Evolutionary conservation across 2,797 vertebrate species (phyloP).

Genomic region (Chiloscyllium punctatum): DNA sequence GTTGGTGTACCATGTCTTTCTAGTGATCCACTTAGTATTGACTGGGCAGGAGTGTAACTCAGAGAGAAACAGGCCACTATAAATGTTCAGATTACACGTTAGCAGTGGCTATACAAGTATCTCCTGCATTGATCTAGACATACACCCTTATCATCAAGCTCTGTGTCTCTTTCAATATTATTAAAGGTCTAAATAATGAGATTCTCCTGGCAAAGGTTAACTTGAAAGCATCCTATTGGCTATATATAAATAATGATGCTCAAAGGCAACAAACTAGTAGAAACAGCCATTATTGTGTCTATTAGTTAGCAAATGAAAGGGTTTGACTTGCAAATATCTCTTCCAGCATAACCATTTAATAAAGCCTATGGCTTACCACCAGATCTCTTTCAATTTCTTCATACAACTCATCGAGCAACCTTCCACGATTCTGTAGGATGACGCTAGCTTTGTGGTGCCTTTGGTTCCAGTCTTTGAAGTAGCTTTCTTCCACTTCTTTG

Average conservation of each 20-base stretch:
- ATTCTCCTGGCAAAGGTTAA: neutral
- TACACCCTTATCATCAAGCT: neutral
- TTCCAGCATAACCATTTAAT: neutral
- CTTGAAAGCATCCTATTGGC: neutral
- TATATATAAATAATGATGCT: neutral
- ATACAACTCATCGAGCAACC: conserved; percentile 64
- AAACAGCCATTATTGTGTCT: neutral
- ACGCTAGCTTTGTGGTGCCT: conserved; percentile 56
- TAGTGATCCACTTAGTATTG: neutral
- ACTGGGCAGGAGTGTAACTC: neutral
- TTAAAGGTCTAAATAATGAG: neutral
- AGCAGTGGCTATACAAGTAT: neutral
- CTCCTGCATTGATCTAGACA: neutral
- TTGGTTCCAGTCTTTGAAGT: conserved; percentile 65
- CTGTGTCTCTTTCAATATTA: neutral
- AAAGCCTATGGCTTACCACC: conserved; percentile 55
- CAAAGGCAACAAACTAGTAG: neutral
- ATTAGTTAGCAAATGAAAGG: neutral
- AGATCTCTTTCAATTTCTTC: conserved; percentile 77
- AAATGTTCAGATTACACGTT: neutral
- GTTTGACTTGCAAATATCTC: neutral
- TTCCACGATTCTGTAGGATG: conserved; percentile 53
- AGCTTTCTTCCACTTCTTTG: conserved; percentile 65
- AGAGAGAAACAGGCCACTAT: neutral
- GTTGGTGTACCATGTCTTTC: neutral